Base-by-base conservation (phyloP, 2,113 vertebrate genomes). In the Poecilia latipinna region DNA sequence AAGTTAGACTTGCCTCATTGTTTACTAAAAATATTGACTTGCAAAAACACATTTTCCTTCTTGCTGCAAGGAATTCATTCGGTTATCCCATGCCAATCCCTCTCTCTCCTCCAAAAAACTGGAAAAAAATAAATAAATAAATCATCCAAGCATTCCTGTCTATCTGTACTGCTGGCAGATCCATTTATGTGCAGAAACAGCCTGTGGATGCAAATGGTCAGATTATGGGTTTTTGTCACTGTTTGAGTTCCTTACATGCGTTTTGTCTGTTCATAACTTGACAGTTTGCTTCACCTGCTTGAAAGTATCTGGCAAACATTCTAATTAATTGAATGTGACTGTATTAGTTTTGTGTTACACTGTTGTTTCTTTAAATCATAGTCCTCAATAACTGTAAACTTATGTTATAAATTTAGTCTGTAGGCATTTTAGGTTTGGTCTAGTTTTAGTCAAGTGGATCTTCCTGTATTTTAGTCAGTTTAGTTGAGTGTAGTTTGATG, bases 11-110 rank as follows among this genome's bases (percentile, higher is more conserved):
- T 54, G 54, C 51, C 42, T 72, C 29, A 10, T 12, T 75, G 39
- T 26, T 28, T 8, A 22, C 65, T 17, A 57, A n/a, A 82, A 83
- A 82, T 67, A 72, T 65, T 76, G 35, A 12, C 62, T 33, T 19
- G 51, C 63, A 68, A 71, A 54, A 62, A 65, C 69, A 70, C 60
- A 66, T 62, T 76, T 26, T 72, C 62, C 82, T 70, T 86, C 65
- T 70, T 68, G 32, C 44, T n/a, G 65, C 79, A 60, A 8, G 19
- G 29, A 61, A 86, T 90, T 78, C 24, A 80, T 86, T 80, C 77
- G 75, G 19, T 77, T 65, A 63, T 33, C 22, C 77, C 57, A 64
- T 26, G 57, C 72, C 79, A 82, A 71, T 81, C 60, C 71, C 39
- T 60, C 24, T 29, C 57, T 78, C 13, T 75, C 78, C 80, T 65